Evolutionary conservation across 2,113 vertebrate genomes (phyloP).

Genomic region (Mohoua ochrocephala): DNA sequence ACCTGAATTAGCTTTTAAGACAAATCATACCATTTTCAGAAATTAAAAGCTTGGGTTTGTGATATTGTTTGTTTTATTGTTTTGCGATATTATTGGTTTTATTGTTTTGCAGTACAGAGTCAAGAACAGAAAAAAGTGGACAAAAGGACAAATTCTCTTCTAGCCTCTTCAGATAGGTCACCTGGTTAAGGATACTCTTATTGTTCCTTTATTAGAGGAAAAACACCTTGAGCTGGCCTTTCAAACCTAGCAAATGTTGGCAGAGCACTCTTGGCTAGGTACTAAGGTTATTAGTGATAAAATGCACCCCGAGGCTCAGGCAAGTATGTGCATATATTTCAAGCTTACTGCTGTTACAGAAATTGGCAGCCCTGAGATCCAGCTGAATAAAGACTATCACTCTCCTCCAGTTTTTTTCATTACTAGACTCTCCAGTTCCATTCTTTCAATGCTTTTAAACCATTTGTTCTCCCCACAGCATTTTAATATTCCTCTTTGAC

Average conservation of each 20-base stretch:
- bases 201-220: neutral
- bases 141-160: neutral
- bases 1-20: neutral
- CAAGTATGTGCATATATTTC: neutral
- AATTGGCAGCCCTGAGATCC: neutral
- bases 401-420: neutral
- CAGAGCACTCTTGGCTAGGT: neutral
- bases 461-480: fast-evolving
- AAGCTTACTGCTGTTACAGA: neutral
- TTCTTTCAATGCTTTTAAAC: neutral
- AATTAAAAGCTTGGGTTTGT: neutral
- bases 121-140: neutral
- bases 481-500: neutral
- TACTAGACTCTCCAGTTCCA: neutral
- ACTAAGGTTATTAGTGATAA: conserved; percentile 2
- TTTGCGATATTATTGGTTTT: neutral
- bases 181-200: neutral
- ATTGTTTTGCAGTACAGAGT: neutral
- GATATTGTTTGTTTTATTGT: neutral
- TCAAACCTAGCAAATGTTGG: neutral
- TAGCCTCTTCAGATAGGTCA: neutral
- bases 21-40: neutral
- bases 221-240: neutral
- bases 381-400: neutral
- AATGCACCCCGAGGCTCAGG: neutral